Evolutionary conservation across 2,113 vertebrate species (phyloP).

Genomic region (Seriola rivoliana): DNA sequence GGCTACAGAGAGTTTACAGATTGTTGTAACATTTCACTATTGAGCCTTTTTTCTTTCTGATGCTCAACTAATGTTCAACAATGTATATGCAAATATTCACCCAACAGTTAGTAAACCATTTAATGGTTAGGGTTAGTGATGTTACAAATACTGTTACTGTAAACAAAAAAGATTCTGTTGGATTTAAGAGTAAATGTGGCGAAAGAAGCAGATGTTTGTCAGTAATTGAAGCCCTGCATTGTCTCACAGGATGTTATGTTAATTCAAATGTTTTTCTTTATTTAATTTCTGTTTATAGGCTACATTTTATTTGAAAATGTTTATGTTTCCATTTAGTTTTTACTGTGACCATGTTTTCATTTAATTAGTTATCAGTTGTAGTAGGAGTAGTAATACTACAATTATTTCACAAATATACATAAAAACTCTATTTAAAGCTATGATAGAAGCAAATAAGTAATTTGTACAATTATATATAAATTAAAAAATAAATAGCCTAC

Average conservation of each 20-base stretch:
- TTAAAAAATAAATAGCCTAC: too few species aligned
- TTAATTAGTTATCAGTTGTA: not conserved
- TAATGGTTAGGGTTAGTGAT: too few species aligned
- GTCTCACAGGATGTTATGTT: constrained; percentile 27
- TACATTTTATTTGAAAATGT: not conserved
- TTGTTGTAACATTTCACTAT: too few species aligned
- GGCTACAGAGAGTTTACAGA: too few species aligned
- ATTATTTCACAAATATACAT: constrained; percentile 3
- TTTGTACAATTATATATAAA: not conserved
- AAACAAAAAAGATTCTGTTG: too few species aligned
- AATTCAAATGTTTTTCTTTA: constrained; percentile 16
- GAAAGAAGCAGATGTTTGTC: constrained; percentile 17
- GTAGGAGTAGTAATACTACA: not conserved
- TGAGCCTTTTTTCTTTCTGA: too few species aligned
- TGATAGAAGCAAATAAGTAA: not conserved
- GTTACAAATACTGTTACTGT: too few species aligned
- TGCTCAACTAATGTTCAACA: too few species aligned
- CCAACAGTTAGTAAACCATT: too few species aligned
- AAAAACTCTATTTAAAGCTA: not conserved
- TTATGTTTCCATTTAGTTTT: not conserved
- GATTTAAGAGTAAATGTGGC: too few species aligned
- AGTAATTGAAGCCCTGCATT: constrained; percentile 12
- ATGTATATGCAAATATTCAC: too few species aligned
- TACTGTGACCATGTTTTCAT: not conserved
- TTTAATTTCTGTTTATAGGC: not conserved